Evolutionary conservation across 2,888 invertebrate species (phyloP).

Genomic region (Lissonota sp.): DNA sequence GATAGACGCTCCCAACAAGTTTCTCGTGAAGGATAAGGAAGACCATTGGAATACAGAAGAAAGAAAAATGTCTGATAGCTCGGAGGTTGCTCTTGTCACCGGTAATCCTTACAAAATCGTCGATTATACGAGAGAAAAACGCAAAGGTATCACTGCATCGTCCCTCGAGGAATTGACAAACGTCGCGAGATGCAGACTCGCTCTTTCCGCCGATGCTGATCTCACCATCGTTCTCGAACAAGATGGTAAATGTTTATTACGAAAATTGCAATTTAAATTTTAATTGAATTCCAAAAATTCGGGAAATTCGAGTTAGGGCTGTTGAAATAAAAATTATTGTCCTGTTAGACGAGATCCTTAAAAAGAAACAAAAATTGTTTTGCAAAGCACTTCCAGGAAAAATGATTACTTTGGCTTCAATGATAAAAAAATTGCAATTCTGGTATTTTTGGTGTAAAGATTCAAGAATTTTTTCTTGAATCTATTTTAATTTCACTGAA

Average conservation of each 20-base stretch:
- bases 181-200: constrained; percentile 91
- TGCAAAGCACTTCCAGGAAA: too few relatives aligned
- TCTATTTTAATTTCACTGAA: too few relatives aligned
- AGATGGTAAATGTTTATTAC: constrained; percentile 86
- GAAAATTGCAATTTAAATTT: too few relatives aligned
- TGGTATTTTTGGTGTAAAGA: too few relatives aligned
- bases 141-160: constrained; percentile 92
- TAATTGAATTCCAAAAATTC: too few relatives aligned
- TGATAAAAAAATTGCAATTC: too few relatives aligned
- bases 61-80: constrained; percentile 68
- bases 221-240: constrained; percentile 94
- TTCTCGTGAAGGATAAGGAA: background rate
- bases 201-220: constrained; percentile 86
- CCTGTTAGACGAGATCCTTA: too few relatives aligned
- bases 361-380: too few relatives aligned
- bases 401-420: too few relatives aligned
- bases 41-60: background rate
- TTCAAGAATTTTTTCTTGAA: too few relatives aligned
- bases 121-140: constrained; percentile 91
- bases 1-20: background rate
- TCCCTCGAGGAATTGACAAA: constrained; percentile 91
- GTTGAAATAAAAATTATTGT: too few relatives aligned
- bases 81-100: constrained; percentile 73
- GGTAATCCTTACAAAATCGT: constrained; percentile 92
- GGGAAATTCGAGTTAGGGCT: too few relatives aligned